phyloP scores from a whole-genome alignment of 1,140 invertebrate species.

The Vanessa tameamea region DNA sequence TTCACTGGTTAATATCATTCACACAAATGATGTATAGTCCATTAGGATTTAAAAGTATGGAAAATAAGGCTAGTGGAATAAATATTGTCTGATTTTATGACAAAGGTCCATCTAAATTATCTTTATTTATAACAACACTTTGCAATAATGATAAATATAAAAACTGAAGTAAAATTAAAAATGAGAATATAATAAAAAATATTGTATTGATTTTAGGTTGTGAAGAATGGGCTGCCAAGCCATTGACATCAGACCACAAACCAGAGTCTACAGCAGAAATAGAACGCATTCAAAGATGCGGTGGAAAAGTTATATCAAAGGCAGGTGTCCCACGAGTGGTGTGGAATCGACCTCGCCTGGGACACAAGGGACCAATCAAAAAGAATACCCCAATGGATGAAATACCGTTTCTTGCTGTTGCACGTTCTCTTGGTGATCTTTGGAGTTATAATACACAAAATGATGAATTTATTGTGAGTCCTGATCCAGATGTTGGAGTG shows the following conservation, averaged over 20 bases:
- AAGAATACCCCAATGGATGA: conserved; percentile 94
- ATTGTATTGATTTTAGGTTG: conserved; percentile 72
- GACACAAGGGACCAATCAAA: conserved; percentile 89
- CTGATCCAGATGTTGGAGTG: conserved; percentile 96
- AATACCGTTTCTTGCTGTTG: conserved; percentile 98
- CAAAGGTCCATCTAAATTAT: background rate
- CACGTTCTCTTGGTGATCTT: conserved; percentile 95
- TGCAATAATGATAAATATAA: no score
- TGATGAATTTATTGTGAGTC: conserved; percentile 97
- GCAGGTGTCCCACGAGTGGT: conserved; percentile 97
- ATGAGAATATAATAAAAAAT: background rate
- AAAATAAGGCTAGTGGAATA: no score
- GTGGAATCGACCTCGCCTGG: conserved; percentile 94
- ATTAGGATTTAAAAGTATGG: no score
- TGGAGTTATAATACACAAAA: conserved; percentile 97
- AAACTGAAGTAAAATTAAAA: background rate
- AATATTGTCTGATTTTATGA: no score
- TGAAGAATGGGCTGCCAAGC: conserved; percentile 88
- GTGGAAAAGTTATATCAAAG: conserved; percentile 94
- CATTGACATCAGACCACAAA: conserved; percentile 95
- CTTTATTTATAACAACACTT: background rate
- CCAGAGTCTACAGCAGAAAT: conserved; percentile 94
- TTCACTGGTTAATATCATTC: no score
- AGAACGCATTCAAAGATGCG: conserved; percentile 91
- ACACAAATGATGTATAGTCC: no score